Percentiles rank a stretch among this genome's conserved stretches.
These are phyloP conservation scores for Phaenicophaeus curvirostris DNA, from an alignment of 2,797 vertebrate species.

Conservation along the genomic window DNA sequence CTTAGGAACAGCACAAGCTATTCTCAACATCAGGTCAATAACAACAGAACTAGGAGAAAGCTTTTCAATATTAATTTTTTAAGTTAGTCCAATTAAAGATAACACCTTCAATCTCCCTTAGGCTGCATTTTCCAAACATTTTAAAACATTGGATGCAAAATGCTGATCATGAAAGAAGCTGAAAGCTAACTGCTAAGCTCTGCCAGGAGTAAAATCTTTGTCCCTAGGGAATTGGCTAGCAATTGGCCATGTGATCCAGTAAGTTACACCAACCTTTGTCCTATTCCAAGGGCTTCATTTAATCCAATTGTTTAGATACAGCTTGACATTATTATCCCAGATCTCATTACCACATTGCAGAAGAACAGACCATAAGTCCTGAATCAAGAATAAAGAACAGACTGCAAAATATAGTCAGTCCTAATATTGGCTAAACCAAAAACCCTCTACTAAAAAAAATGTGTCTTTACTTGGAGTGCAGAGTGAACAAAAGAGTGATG, in stretches of 20 bases:
- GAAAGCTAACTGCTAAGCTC: slow-evolving; percentile 49
- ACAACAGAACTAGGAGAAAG: slow-evolving; percentile 42
- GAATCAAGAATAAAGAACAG: slow-evolving; percentile 36
- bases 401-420: neutral
- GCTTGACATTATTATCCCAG: slow-evolving; percentile 56
- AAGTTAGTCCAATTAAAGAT: slow-evolving; percentile 70
- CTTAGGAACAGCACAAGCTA: neutral
- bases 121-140: slow-evolving; percentile 68
- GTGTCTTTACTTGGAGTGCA: neutral
- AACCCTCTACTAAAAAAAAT: neutral
- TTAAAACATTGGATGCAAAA: slow-evolving; percentile 64
- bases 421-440: neutral
- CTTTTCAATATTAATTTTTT: slow-evolving; percentile 72
- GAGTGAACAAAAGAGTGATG: neutral
- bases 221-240: slow-evolving; percentile 36
- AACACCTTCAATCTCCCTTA: slow-evolving; percentile 69
- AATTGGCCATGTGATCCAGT: slow-evolving; percentile 19
- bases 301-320: slow-evolving; percentile 65
- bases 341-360: slow-evolving; percentile 65
- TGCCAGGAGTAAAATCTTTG: slow-evolving; percentile 52
- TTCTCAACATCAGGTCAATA: slow-evolving; percentile 44
- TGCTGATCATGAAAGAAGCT: slow-evolving; percentile 62
- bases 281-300: slow-evolving; percentile 66
- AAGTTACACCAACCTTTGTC: slow-evolving; percentile 56
- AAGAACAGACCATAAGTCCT: slow-evolving; percentile 17